Evolutionary conservation across 2,888 invertebrate genomes (phyloP).

Genomic region (Lochmaea capreae): DNA sequence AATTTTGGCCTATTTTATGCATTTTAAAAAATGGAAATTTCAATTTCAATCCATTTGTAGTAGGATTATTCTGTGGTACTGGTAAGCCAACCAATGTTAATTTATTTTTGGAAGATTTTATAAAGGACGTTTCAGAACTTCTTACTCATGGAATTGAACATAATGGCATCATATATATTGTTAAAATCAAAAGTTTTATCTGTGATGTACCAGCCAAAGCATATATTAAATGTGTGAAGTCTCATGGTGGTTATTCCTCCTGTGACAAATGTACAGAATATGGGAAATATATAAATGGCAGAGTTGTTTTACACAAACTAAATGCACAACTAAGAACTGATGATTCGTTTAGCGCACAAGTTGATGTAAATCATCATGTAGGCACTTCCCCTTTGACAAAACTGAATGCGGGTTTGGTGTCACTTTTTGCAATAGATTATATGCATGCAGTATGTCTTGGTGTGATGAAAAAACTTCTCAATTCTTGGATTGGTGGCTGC

Average conservation of each 20-base stretch:
- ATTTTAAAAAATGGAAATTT: conserved; percentile 30
- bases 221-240: conserved; percentile 35
- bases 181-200: conserved; percentile 25
- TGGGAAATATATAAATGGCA: conserved; percentile 25
- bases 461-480: conserved; percentile 19
- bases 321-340: conserved; percentile 27
- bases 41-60: conserved; percentile 28
- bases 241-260: conserved; percentile 31
- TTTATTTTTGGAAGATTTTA: conserved; percentile 31
- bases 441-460: conserved; percentile 37
- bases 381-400: conserved; percentile 28
- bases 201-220: conserved; percentile 34
- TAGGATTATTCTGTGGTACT: conserved; percentile 33
- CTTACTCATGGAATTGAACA: conserved; percentile 26
- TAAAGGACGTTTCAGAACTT: conserved; percentile 28
- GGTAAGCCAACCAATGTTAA: conserved; percentile 27
- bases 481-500: conserved; percentile 34
- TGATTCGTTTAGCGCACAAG: conserved; percentile 15
- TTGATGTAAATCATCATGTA: conserved; percentile 31
- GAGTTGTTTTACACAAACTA: conserved; percentile 20
- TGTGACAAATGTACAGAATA: conserved; percentile 30
- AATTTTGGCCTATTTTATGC: conserved; percentile 39
- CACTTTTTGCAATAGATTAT: conserved; percentile 33
- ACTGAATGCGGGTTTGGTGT: conserved; percentile 28
- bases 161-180: conserved; percentile 24